These are phyloP conservation scores for Hapalemur alaotrensis DNA, from an alignment of 2,797 vertebrate species.

Conservation along the genomic window DNA sequence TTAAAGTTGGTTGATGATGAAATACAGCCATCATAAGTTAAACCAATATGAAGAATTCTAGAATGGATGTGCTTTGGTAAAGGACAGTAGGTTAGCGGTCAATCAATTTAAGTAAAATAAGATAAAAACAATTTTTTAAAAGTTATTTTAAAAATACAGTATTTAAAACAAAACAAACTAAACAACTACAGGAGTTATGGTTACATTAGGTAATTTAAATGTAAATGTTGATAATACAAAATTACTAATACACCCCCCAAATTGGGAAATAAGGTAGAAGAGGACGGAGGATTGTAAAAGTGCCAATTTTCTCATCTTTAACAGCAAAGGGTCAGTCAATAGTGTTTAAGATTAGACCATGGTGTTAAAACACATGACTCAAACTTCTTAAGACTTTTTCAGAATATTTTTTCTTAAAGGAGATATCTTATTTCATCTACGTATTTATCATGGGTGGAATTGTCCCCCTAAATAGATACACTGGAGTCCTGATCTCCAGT, in stretches of 20 bases:
- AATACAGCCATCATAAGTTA: background rate
- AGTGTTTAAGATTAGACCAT: background rate
- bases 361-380: background rate
- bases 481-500: background rate
- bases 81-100: background rate
- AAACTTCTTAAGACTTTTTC: background rate
- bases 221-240: background rate
- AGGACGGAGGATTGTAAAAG: background rate
- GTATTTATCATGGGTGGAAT: background rate
- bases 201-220: background rate
- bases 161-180: background rate
- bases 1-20: background rate
- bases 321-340: background rate
- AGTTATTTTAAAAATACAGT: background rate
- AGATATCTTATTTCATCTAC: background rate
- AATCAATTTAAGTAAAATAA: background rate
- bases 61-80: background rate
- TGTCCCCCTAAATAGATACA: background rate
- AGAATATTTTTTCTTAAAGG: background rate
- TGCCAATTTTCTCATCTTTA: constrained; percentile 20
- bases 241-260: background rate
- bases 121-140: background rate
- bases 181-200: background rate
- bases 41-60: background rate
- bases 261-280: background rate